Evolutionary conservation across 2,113 vertebrate species (phyloP), one percentile per base, ranked within the genome.

Genomic region (Anthoscopus minutus): DNA sequence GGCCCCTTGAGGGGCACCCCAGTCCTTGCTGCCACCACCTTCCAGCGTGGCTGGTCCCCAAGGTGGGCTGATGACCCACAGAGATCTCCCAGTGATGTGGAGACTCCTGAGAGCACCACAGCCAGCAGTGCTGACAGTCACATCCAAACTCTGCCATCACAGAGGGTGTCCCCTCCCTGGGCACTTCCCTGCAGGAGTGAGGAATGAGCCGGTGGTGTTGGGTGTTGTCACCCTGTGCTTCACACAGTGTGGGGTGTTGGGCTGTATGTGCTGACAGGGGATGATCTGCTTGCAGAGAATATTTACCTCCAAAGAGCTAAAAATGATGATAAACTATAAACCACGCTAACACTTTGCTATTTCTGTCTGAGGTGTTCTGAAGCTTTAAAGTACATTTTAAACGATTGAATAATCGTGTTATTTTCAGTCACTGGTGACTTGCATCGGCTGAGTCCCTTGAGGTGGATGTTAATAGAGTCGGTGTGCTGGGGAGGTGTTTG

Each of bases 391-490:
- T 38, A 64, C 38, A 18, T 81, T 86, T 83, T 70, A 61, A 62
- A 81, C 64, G 60, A 78, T 37, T 54, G 80, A 69, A 81, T 64
- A 76, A 81, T 82, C 0, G 0, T 56, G 89, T 81, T 79, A 60
- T 87, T 94, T 93, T 33, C 56, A 72, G 44, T 64, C 37, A 25
- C 30, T 21, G 82, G 57, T 88, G 95, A 64, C 62, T 54, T n/a
- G n/a, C 53, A 16, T 19, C 11, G 60, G 69, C 80, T 78, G 77
- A 87, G 58, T 8, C 70, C 60, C 81, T 51, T 6, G 62, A 56
- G 79, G 8, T 76, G 67, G 35, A 8, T 64, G 88, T 89, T 81
- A 85, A 51, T 30, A 42, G 88, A 79, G 50, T 9, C 11, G 0
- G 5, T 33, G 66, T 81, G 2, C 0, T 27, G 70, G 57, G 53